A percentile compares a stretch with the other conserved stretches of the same genome.
phyloP scores from a whole-genome alignment of 2,113 vertebrate species.

The Proterorhinus semilunaris region DNA sequence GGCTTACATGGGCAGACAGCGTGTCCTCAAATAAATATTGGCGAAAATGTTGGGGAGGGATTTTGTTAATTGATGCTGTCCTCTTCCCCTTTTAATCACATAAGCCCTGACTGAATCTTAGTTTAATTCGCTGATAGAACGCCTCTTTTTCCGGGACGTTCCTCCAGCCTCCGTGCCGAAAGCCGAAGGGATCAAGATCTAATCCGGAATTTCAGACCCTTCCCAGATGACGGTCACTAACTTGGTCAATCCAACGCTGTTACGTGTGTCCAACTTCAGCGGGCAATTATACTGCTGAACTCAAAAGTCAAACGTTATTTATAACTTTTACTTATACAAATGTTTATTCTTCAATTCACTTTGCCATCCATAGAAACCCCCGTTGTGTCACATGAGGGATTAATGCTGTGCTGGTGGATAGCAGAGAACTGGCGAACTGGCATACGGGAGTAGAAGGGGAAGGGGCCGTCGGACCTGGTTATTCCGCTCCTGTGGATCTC shows the following conservation, averaged over 20 bases:
- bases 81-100: conserved; percentile 76
- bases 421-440: conserved; percentile 33
- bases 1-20: conserved; percentile 64
- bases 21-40: conserved; percentile 73
- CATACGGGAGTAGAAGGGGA: conserved; percentile 51
- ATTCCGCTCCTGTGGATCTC: conserved; percentile 63
- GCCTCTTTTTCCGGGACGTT: conserved; percentile 48
- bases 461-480: conserved; percentile 67
- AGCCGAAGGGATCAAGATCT: conserved; percentile 65
- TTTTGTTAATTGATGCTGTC: conserved; percentile 77
- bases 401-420: not conserved
- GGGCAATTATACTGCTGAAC: not conserved
- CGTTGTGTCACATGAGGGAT: not conserved
- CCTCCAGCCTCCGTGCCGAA: conserved; percentile 46
- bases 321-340: not conserved
- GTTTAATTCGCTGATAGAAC: conserved; percentile 75
- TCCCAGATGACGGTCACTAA: conserved; percentile 23
- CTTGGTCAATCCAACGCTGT: conserved; percentile 45
- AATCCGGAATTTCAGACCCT: conserved; percentile 57
- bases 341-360: not conserved
- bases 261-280: not conserved
- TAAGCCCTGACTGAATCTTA: conserved; percentile 73
- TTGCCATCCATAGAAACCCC: not conserved
- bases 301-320: not conserved
- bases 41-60: conserved; percentile 69